Evolutionary conservation across 92 coral and sea anemone genomes (phyloP), one percentile per base, ranked within the genome.

Genomic region (Bergia puertoricense): DNA sequence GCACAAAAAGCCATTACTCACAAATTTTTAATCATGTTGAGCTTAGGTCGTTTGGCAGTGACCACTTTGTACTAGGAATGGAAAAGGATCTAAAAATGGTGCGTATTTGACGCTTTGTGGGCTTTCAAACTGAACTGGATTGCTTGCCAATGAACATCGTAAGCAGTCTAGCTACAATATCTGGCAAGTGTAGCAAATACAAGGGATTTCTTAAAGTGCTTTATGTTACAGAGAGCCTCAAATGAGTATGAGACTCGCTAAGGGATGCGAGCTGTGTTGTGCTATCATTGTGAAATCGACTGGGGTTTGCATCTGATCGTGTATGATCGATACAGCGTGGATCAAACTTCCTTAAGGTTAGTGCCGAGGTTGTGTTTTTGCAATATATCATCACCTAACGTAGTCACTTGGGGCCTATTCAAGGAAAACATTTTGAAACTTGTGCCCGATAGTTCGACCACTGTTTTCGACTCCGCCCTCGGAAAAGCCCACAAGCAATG

Each of bases 11-110:
- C 98, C 98, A 91, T 91, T 95, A 95, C 94, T 94, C 96, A 93
- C 98, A 95, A 95, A 94, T 94, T 96, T 95, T 95, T 96, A 95
- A 92, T 95, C 84, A 94, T 94, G 96, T 96, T 96, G 91, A 92
- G 95, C 90, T 91, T 88, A 84, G 91, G 84, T 42, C 90, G 88
- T 92, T 86, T 91, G 85, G 94, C 90, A 85, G 92, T 90, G 93
- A 92, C 93, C 86, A 48, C 89, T 82, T 85, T 86, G 68, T 82
- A 10, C 86, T 39, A 85, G 71, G 42, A 68, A 50, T 44, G 37
- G 81, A 73, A 54, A 74, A 62, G 56, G 79, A 82, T 90, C 82
- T 37, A 44, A 72, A 69, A 48, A 45, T 4, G 45, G 56, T 4
- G 40, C 79, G 18, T 8, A 15, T 73, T 66, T 46, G 36, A 66